Conservation (phyloP, 2,113 vertebrate genomes). For the Pedetes capensis region DNA sequence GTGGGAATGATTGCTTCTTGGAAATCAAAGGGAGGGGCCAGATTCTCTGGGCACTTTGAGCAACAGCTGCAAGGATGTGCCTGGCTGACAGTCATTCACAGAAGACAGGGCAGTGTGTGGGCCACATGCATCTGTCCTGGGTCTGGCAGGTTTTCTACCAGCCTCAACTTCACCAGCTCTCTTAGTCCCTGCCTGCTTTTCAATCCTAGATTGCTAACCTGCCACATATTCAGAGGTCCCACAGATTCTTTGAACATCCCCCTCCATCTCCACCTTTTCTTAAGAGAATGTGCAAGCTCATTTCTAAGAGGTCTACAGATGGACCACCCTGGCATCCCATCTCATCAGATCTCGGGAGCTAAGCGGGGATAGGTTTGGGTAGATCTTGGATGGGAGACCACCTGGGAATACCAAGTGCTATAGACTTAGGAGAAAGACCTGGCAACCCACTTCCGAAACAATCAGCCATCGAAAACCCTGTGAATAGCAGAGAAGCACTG, state of each 20-base stretch:
- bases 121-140: neutral
- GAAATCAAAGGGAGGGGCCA: neutral
- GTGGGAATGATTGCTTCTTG: neutral
- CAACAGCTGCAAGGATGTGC: neutral
- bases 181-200: neutral
- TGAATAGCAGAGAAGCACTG: too few relatives aligned
- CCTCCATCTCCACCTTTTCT: neutral
- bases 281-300: neutral
- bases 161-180: neutral
- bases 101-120: rapidly evolving
- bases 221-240: neutral
- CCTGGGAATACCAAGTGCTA: too few relatives aligned
- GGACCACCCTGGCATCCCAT: too few relatives aligned
- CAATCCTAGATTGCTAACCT: neutral
- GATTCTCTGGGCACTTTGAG: neutral
- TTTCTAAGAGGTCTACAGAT: neutral
- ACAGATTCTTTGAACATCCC: neutral
- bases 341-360: too few relatives aligned
- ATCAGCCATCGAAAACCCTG: too few relatives aligned
- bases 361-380: too few relatives aligned
- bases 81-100: neutral
- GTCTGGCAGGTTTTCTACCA: neutral
- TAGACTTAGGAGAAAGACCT: too few relatives aligned
- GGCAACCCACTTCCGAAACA: too few relatives aligned
- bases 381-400: too few relatives aligned